Base-by-base conservation (phyloP, 2,113 vertebrate genomes). In the Paramisgurnus dabryanus region DNA sequence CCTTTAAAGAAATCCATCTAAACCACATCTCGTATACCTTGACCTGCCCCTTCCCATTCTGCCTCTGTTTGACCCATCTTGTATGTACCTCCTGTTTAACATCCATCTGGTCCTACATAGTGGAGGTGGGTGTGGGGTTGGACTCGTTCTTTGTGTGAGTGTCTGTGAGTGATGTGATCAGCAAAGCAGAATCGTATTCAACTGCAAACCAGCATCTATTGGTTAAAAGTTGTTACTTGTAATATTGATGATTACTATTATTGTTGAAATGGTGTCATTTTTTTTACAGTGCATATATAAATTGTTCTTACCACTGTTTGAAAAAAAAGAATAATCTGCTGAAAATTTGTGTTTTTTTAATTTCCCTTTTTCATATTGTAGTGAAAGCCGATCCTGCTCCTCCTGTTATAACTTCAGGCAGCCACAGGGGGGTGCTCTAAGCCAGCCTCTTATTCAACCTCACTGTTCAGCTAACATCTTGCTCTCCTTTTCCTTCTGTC, bases 241-340 rank as follows among this genome's bases (percentile, higher is more conserved):
- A 86, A 87, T 89, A 89, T 88, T 86, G 84, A 88, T 88, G 80
- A 87, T 87, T 86, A 88, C 87, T 87, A 88, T 90, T 79, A 83
- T 91, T 91, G 88, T 91, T 89, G 85, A 88, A 88, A 89, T 90
- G 87, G 86, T 92, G 87, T 88, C 66, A 86, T 67, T 88, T 89
- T 88, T 87, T 86, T 81, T 86, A 82, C 80, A 82, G 85, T 79
- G 87, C 82, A 87, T 79, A 41, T 49, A 86, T 81, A 6, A 86
- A 67, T 88, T 88, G 66, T 85, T 84, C 86, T 88, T 86, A 81
- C 82, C 88, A 85, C 84, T 87, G 76, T 88, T 53, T 85, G 66
- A 85, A 81, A 78, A 84, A 7, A 67, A 34, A 3, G 18, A n/a
- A 79, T 82, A 75, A 63, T 18, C 55, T 50, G 73, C 17, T 76